These are phyloP conservation scores for Deilephila elpenor DNA, from an alignment of 2,888 invertebrate genomes.

Conservation along the genomic window DNA sequence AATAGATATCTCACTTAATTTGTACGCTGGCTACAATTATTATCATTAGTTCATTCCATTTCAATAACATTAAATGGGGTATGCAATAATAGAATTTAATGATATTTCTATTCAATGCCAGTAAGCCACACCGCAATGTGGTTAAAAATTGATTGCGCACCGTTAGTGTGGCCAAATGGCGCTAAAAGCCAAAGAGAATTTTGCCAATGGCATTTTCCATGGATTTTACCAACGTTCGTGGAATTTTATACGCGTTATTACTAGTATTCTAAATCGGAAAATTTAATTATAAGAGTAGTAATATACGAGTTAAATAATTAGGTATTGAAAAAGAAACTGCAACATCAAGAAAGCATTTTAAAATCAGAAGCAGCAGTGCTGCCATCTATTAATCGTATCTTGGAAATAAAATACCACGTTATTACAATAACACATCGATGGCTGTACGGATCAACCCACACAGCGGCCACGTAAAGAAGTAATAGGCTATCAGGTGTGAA, in stretches of 20 bases:
- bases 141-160: constrained; percentile 22
- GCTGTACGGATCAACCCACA: neutral
- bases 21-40: neutral
- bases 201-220: neutral
- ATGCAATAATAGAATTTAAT: constrained; percentile 14
- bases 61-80: constrained; percentile 10
- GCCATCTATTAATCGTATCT: neutral
- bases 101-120: constrained; percentile 24
- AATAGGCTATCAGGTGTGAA: constrained; percentile 21
- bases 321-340: too few species aligned
- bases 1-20: neutral
- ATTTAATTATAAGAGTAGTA: too few species aligned
- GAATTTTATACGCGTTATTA: neutral
- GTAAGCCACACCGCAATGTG: constrained; percentile 18
- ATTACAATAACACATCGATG: constrained; percentile 3
- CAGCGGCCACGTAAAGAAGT: neutral
- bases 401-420: neutral
- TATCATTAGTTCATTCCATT: constrained; percentile 10
- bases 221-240: neutral
- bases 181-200: constrained; percentile 17
- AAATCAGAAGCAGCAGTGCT: neutral
- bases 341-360: neutral
- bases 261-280: too few species aligned
- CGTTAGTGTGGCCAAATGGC: constrained; percentile 19
- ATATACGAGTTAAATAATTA: too few species aligned